Percentiles rank a stretch among this genome's conserved stretches.
These are phyloP conservation scores for Myoxocephalus aenaeus DNA, from an alignment of 2,797 vertebrate genomes.

Conservation along the genomic window DNA sequence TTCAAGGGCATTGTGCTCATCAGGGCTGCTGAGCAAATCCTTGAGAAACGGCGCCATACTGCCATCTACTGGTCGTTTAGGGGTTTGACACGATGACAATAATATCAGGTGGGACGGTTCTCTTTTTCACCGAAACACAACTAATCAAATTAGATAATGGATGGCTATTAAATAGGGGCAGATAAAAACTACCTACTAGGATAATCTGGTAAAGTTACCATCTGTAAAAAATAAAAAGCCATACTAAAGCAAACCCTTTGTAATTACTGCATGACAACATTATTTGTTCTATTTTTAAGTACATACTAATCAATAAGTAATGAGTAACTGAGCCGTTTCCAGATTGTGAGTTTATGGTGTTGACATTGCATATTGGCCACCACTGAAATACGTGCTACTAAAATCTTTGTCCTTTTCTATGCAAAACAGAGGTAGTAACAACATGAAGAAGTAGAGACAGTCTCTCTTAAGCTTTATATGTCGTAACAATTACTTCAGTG, in stretches of 20 bases:
- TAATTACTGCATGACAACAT: neutral
- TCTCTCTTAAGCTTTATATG: neutral
- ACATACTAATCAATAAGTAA: neutral
- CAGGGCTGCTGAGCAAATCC: neutral
- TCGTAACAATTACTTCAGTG: neutral
- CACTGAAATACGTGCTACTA: neutral
- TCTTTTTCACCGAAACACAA: neutral
- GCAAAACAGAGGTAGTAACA: neutral
- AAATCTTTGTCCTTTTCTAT: neutral
- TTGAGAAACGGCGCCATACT: slow-evolving; percentile 37
- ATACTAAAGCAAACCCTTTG: neutral
- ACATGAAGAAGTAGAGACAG: neutral
- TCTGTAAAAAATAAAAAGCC: neutral
- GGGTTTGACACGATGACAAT: slow-evolving; percentile 1
- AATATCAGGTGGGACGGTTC: neutral
- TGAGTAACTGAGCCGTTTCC: neutral
- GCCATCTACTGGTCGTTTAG: slow-evolving; percentile 72
- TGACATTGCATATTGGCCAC: neutral
- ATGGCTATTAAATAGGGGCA: neutral
- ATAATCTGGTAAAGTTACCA: neutral
- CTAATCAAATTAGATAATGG: neutral
- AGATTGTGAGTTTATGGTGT: neutral
- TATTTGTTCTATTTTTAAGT: neutral
- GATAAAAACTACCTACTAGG: neutral
- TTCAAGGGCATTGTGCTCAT: slow-evolving; percentile 50